These are phyloP conservation scores for Phenganax subtilis DNA, from an alignment of 92 coral and sea anemone species.

Conservation along the genomic window DNA sequence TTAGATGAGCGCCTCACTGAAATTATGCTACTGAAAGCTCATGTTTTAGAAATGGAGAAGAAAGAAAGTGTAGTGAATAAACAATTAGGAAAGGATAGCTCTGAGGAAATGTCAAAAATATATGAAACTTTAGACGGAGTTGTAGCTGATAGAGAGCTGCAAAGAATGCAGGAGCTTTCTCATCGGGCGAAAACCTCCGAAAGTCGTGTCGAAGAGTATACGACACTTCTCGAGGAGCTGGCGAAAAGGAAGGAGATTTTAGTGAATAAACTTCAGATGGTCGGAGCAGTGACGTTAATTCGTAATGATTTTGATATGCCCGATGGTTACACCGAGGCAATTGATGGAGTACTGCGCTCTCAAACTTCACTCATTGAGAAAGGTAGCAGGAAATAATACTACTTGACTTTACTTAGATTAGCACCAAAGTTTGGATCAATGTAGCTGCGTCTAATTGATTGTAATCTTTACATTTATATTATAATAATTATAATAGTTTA, in stretches of 20 bases:
- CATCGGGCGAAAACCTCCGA: slow-evolving; percentile 17
- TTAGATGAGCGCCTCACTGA: slow-evolving; percentile 53
- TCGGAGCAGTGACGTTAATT: slow-evolving; percentile 34
- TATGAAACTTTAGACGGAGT: not conserved
- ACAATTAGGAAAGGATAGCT: not conserved
- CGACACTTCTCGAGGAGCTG: slow-evolving; percentile 26
- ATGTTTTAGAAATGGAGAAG: slow-evolving; percentile 18
- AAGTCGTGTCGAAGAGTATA: not conserved
- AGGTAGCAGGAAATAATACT: not conserved
- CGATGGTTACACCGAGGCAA: slow-evolving; percentile 33
- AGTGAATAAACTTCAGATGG: slow-evolving; percentile 38
- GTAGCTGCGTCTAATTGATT: no score
- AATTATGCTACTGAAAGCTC: slow-evolving; percentile 26
- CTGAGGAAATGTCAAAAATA: not conserved
- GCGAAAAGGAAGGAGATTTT: slow-evolving; percentile 19
- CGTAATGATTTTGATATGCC: slow-evolving; percentile 31
- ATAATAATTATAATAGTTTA: no score
- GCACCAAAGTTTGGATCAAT: no score
- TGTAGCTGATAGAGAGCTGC: slow-evolving; percentile 10
- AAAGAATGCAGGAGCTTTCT: not conserved
- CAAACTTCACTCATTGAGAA: slow-evolving; percentile 30
- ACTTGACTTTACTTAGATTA: no score
- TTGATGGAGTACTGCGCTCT: slow-evolving; percentile 27
- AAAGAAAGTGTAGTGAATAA: not conserved
- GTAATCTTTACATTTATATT: no score